Base-by-base conservation (phyloP, 2,797 vertebrate genomes). In the Ammospiza maritima region DNA sequence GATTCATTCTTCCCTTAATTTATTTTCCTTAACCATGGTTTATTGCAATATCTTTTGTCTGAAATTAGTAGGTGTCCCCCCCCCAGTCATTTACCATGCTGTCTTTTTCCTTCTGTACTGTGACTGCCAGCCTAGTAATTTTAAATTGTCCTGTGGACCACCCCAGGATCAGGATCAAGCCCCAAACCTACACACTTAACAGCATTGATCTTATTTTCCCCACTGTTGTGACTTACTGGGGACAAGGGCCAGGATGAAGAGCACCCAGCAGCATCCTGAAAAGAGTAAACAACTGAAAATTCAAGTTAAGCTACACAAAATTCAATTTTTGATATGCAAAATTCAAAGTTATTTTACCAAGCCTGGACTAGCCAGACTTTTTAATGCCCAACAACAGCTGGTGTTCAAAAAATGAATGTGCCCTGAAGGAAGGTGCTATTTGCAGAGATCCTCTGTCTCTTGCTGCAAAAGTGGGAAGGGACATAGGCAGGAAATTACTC, bases 401-500 rank as follows among this genome's bases (percentile, higher is more conserved):
- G 23, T 72, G 32, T 14, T 58, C 80, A 78, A 65, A 71, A 81
- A 72, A 18, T 11, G 12, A 45, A 27, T 11, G 6, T 51, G 20
- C 17, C 45, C 9, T 42, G 40, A 66, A 72, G n/a, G 7, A 93
- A 75, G 16, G 11, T 29, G 34, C 6, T 36, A 9, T 65, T 47
- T 57, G 27, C 27, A 57, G 53, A 85, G 7, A 12, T 50, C 15
- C 7, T 25, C 6, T n/a, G 7, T 36, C 27, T 27, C 32, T 29
- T 62, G 17, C 36, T 67, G 65, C 34, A 76, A 64, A 65, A 80
- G 26, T 1, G 5, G 16, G 30, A 82, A 62, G 12, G 6, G 30
- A 29, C 38, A 10, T 4, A 40, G 0, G 0, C 5, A 60, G 34
- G 16, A 67, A 83, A 44, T 3, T 0, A 42, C 32, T 42, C 26